Conservation (phyloP, 2,797 vertebrate genomes). For the Siniperca obscura region DNA sequence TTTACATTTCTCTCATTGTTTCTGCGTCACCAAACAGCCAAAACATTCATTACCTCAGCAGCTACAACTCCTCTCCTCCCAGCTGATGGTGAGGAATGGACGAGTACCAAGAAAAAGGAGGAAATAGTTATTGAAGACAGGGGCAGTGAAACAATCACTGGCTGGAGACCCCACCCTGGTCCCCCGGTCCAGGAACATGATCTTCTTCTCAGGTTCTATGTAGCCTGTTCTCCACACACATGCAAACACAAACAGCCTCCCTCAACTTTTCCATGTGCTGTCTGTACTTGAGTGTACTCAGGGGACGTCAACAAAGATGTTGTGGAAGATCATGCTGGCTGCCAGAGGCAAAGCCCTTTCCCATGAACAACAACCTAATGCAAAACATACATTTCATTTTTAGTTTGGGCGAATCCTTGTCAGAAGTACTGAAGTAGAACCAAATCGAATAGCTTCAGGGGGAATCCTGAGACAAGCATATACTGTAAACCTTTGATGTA, state of each 20-base stretch:
- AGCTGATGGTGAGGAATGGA: constrained; percentile 59
- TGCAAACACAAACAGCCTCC: constrained; percentile 33
- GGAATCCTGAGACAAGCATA: constrained; percentile 21
- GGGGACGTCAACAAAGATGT: constrained; percentile 49
- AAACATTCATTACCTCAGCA: constrained; percentile 69
- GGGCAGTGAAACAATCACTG: constrained; percentile 65
- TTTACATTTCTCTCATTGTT: constrained; percentile 83
- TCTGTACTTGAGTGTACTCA: constrained; percentile 16
- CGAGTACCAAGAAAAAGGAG: constrained; percentile 51
- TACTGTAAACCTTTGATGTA: constrained; percentile 47
- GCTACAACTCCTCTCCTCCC: constrained; percentile 47
- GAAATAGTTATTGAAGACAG: constrained; percentile 66
- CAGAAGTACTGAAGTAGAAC: constrained; percentile 15
- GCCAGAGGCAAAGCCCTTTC: constrained; percentile 41
- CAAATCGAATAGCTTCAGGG: constrained; percentile 44
- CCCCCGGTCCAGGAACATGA: constrained; percentile 37
- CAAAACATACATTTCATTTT: constrained; percentile 8
- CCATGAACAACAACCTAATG: constrained; percentile 30
- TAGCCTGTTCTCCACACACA: neutral
- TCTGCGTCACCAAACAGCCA: constrained; percentile 70
- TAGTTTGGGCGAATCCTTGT: constrained; percentile 28
- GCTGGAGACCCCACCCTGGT: constrained; percentile 58
- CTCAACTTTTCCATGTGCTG: constrained; percentile 37
- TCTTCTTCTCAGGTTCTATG: constrained; percentile 34
- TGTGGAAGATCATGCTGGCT: constrained; percentile 40